A percentile compares a stretch with the other conserved stretches of the same genome.
Conservation (phyloP, 2,888 invertebrate genomes). For the Empis livida region DNA sequence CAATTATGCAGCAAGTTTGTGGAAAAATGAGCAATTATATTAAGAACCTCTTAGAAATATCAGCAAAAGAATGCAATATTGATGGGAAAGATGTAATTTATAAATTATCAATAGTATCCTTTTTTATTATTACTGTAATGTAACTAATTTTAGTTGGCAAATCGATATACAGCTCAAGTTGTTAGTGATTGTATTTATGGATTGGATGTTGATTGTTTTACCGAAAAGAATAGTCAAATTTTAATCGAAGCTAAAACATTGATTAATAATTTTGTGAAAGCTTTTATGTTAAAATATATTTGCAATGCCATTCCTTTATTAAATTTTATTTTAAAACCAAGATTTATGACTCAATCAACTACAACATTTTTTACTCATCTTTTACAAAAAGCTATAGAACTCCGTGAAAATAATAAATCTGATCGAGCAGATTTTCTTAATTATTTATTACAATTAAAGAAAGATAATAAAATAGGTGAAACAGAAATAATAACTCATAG, state of each 20-base stretch:
- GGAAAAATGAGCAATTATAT: slow-evolving; percentile 33
- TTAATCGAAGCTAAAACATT: slow-evolving; percentile 21
- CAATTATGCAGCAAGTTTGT: slow-evolving; percentile 36
- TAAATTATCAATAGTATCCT: no score
- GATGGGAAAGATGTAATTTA: slow-evolving; percentile 32
- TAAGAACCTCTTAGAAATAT: slow-evolving; percentile 12
- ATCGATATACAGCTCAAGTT: slow-evolving; percentile 34
- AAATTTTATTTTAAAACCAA: slow-evolving; percentile 15
- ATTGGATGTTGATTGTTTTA: slow-evolving; percentile 32
- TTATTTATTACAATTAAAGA: slow-evolving; percentile 24
- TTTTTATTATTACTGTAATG: background rate
- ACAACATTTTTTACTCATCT: slow-evolving; percentile 32
- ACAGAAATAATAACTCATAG: slow-evolving; percentile 21
- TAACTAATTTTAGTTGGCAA: slow-evolving; percentile 18
- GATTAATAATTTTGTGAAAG: slow-evolving; percentile 17
- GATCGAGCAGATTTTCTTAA: slow-evolving; percentile 28
- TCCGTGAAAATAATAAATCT: slow-evolving; percentile 17
- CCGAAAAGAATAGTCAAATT: slow-evolving; percentile 21
- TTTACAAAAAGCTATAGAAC: slow-evolving; percentile 21
- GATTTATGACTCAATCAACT: slow-evolving; percentile 41
- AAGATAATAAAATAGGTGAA: slow-evolving; percentile 20
- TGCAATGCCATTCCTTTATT: slow-evolving; percentile 8
- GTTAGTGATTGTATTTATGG: slow-evolving; percentile 38
- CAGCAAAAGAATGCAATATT: slow-evolving; percentile 23
- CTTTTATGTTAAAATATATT: background rate